Percentiles rank a stretch among this genome's conserved stretches.
Evolutionary conservation across 2,888 invertebrate species (phyloP).

Genomic region (Latrodectus elegans): DNA sequence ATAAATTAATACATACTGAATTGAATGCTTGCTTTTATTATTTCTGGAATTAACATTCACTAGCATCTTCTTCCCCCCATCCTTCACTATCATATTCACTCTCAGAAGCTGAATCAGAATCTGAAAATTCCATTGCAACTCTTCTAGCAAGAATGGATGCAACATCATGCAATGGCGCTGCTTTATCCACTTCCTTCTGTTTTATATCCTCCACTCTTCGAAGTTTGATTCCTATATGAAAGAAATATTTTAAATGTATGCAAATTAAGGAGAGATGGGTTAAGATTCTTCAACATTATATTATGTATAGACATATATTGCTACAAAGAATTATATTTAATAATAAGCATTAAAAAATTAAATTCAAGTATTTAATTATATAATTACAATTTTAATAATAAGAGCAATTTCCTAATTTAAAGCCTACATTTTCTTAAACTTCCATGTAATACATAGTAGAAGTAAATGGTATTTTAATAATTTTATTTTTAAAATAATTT

Average conservation of each 20-base stretch:
- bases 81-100: slow-evolving; percentile 88
- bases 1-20: too few species aligned
- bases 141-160: slow-evolving; percentile 95
- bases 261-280: neutral
- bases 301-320: too few species aligned
- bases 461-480: too few species aligned
- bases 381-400: too few species aligned
- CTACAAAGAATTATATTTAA: too few species aligned
- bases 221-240: slow-evolving; percentile 85
- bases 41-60: slow-evolving; percentile 70
- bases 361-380: too few species aligned
- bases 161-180: slow-evolving; percentile 84
- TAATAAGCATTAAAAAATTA: too few species aligned
- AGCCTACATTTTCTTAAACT: too few species aligned
- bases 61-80: slow-evolving; percentile 83
- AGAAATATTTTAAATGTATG: neutral
- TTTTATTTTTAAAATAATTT: too few species aligned
- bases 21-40: neutral
- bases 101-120: slow-evolving; percentile 81
- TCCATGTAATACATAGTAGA: too few species aligned
- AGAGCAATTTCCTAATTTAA: too few species aligned
- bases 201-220: slow-evolving; percentile 90
- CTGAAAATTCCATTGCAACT: slow-evolving; percentile 93
- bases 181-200: slow-evolving; percentile 79
- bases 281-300: too few species aligned